phyloP scores from a whole-genome alignment of 1,140 invertebrate species.

The Micrasema minimum region DNA sequence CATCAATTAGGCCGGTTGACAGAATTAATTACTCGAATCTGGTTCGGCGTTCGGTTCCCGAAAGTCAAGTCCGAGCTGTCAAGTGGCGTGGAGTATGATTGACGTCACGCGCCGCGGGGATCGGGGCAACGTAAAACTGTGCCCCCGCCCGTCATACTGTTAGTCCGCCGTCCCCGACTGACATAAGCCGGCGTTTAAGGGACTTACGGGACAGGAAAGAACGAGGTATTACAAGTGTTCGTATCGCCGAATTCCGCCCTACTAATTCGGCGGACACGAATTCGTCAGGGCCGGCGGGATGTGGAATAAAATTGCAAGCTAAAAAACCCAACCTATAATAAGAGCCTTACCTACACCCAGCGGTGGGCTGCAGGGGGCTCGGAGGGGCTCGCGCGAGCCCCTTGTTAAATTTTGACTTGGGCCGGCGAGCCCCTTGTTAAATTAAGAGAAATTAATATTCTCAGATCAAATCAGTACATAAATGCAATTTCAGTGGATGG shows the following conservation, averaged over 20 bases:
- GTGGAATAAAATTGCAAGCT: too few relatives aligned
- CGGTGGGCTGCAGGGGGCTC: too few relatives aligned
- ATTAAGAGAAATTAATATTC: too few relatives aligned
- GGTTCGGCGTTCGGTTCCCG: slow-evolving; percentile 15
- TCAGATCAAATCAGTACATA: too few relatives aligned
- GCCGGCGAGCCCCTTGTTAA: too few relatives aligned
- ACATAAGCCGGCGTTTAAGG: slow-evolving; percentile 20
- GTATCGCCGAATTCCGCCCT: slow-evolving; percentile 5
- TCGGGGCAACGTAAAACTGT: slow-evolving; percentile 1
- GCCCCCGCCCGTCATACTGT: slow-evolving; percentile 18
- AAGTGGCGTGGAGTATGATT: slow-evolving; percentile 15
- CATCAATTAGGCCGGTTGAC: slow-evolving; percentile 39
- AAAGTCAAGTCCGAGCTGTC: slow-evolving; percentile 17
- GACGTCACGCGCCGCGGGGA: slow-evolving; percentile 37
- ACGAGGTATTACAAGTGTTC: slow-evolving; percentile 29
- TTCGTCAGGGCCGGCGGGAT: slow-evolving; percentile 3
- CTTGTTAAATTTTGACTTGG: too few relatives aligned
- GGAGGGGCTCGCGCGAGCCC: too few relatives aligned
- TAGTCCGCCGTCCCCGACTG: too few relatives aligned
- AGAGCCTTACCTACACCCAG: too few relatives aligned
- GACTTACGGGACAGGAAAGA: slow-evolving; percentile 15
- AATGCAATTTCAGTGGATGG: too few relatives aligned
- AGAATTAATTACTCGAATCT: slow-evolving; percentile 42
- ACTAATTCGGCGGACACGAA: slow-evolving; percentile 18
- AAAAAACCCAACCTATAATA: too few relatives aligned